Evolutionary conservation across 2,888 invertebrate genomes (phyloP), one percentile per base, ranked within the genome.

Genomic region (Brachynemurus nebulosus): DNA sequence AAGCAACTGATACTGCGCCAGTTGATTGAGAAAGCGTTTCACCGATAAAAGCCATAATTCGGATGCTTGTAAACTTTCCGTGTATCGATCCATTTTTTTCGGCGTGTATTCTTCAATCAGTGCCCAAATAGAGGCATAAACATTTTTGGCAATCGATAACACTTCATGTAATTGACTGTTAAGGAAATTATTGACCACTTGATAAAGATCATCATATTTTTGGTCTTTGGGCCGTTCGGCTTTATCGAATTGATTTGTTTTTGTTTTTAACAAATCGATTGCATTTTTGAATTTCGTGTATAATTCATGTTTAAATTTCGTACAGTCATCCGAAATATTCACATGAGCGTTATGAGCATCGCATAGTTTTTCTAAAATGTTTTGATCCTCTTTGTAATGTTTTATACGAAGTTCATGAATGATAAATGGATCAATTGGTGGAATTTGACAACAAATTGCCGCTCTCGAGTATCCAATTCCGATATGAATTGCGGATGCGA

Each of bases 361-460:
- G 7, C 72, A 63, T 38, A 80, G 59, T 8, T 65, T 65, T 9
- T 70, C 65, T 25, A 80, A 70, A 54, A 74, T 72, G 16, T 62
- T 59, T 2, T 85, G 73, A 59, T 89, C 84, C 53, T 86, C 77
- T 18, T 70, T 61, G 11, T 78, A 66, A 51, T 88, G 84, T 36
- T 73, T 62, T 8, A 80, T 70, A 63, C 86, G 86, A 0, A 90
- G 61, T 1, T 74, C 68, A 50, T 79, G 74, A 61, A 89, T 89
- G 46, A 82, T 77, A 0, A 86, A 78, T 0, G 91, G 90, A 68
- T 95, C 95, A 4, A 92, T 80, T 1, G 76, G 62, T 14, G 80
- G 80, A 9, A 81, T 66, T 58, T 76, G 72, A 0, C 75, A 68
- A 56, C 77, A 70, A 4, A 81, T 58, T 51, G 68, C 65, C 0